A percentile compares a stretch with the other conserved stretches of the same genome.
Evolutionary conservation across 2,113 vertebrate species (phyloP).

Genomic region (Ciconia maguari): DNA sequence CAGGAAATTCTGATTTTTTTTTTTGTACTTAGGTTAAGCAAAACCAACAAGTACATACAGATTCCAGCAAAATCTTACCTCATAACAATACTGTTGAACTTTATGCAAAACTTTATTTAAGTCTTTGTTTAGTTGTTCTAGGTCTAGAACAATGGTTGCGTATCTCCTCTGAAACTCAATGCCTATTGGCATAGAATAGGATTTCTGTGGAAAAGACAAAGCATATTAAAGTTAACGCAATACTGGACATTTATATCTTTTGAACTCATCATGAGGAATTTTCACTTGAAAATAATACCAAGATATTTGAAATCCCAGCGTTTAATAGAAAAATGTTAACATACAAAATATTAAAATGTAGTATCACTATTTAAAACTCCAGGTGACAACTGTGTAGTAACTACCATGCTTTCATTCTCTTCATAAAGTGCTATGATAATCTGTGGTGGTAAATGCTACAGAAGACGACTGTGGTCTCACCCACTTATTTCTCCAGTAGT

Average conservation of each 20-base stretch:
- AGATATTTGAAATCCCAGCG: background rate
- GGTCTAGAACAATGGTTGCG: conserved; percentile 91
- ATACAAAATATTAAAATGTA: background rate
- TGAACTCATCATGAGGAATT: background rate
- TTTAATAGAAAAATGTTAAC: background rate
- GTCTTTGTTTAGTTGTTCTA: conserved; percentile 97
- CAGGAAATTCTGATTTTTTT: background rate
- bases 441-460: background rate
- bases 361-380: background rate
- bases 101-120: conserved; percentile 96
- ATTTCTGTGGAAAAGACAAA: conserved; percentile 83
- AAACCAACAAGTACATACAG: background rate
- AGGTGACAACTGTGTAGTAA: background rate
- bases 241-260: background rate
- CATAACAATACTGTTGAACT: conserved; percentile 95
- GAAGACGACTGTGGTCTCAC: background rate
- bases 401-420: background rate
- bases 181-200: conserved; percentile 90
- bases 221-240: background rate
- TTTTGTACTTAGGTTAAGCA: background rate
- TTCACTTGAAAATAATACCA: background rate
- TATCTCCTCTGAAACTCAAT: conserved; percentile 96
- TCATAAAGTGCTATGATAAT: background rate
- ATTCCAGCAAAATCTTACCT: conserved; percentile 74
- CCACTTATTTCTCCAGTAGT: background rate